Evolutionary conservation across 2,888 invertebrate species (phyloP), one percentile per base, ranked within the genome.

Genomic region (Gandaritis pyraliata): DNA sequence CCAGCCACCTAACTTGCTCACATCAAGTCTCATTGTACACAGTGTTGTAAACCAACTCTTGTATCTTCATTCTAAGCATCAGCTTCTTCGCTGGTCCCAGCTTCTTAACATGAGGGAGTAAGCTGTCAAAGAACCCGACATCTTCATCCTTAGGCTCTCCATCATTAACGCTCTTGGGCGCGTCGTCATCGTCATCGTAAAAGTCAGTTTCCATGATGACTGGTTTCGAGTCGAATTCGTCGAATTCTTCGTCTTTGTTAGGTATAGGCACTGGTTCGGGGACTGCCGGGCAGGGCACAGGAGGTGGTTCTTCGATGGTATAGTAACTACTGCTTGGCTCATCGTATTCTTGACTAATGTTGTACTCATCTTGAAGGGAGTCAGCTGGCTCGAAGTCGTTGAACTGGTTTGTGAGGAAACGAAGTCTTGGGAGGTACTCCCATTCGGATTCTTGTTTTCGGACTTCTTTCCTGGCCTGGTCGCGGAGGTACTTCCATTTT

Each of bases 11-110:
- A 33, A 11, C 10, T 33, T 33, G 33, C 10, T 33, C 6, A 8
- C 10, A 18, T 51, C 81, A 84, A 41, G 82, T 77, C 49, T 89
- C 85, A 70, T 82, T 91, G 69, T 92, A 92, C 0, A 92, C 92
- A 1, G 91, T 90, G 72, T 92, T 91, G 66, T 92, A 92, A 7
- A 92, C 90, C 46, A 92, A 52, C 59, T 92, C 92, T 49, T 92
- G 92, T 8, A 92, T 92, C 67, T 92, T 92, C 90, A 92, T 92
- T 56, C 92, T 74, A 1, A 92, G 54, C 90, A 91, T 89, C 62
- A 92, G 64, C 61, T 92, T 92, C 68, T 92, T 92, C 1, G 91
- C 90, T 0, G 92, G 91, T 0, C 85, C 83, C 49, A 92, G 68
- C 59, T 92, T 92, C 71, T 84, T 90, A 0, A 92, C 91, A 63